These are phyloP conservation scores for Lacanobia oleracea DNA, from an alignment of 2,888 invertebrate species.

Conservation along the genomic window DNA sequence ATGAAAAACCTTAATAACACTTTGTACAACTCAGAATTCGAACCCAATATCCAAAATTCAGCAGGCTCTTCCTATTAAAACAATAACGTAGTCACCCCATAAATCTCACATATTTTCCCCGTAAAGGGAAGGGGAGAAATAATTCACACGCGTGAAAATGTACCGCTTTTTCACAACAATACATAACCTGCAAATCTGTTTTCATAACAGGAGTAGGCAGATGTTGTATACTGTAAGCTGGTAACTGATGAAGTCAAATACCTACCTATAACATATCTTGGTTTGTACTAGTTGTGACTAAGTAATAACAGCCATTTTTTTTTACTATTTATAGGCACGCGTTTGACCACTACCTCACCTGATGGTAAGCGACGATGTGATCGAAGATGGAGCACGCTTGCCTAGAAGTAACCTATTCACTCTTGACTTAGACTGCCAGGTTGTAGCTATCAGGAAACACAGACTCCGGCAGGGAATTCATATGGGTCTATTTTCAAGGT, in stretches of 20 bases:
- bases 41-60: neutral
- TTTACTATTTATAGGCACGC: too few relatives aligned
- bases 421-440: too few relatives aligned
- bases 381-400: too few relatives aligned
- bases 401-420: too few relatives aligned
- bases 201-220: neutral
- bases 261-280: too few relatives aligned
- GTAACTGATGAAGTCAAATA: neutral
- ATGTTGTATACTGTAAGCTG: neutral
- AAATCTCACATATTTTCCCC: slow-evolving; percentile 56
- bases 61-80: neutral
- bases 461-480: too few relatives aligned
- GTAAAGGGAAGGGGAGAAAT: slow-evolving; percentile 28
- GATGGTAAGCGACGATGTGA: too few relatives aligned
- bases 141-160: slow-evolving; percentile 31
- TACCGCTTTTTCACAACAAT: slow-evolving; percentile 24
- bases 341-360: too few relatives aligned
- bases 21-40: neutral
- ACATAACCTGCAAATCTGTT: slow-evolving; percentile 31
- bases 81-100: slow-evolving; percentile 19
- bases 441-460: too few relatives aligned
- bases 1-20: neutral
- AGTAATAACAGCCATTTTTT: too few relatives aligned
- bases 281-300: too few relatives aligned
- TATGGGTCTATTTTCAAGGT: too few relatives aligned